These are phyloP conservation scores for Gisinianus flammeolus DNA, from an alignment of 2,888 invertebrate genomes.

Conservation along the genomic window DNA sequence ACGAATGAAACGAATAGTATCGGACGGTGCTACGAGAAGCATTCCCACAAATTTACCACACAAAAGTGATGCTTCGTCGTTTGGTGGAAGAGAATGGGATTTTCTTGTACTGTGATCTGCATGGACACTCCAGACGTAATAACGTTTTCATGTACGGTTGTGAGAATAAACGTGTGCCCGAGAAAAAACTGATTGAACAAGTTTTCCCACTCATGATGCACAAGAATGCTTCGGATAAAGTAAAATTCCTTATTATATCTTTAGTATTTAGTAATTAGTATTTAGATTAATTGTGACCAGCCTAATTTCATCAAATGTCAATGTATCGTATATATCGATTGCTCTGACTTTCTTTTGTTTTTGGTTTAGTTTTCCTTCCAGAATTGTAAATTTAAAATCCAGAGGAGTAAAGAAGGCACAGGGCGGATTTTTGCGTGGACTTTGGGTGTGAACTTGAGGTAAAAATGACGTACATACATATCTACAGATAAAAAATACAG, in stretches of 20 bases:
- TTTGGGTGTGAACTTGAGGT: slow-evolving; percentile 82
- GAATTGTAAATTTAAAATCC: slow-evolving; percentile 91
- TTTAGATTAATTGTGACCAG: not conserved
- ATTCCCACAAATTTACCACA: slow-evolving; percentile 57
- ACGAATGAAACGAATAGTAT: slow-evolving; percentile 95
- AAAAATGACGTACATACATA: not conserved
- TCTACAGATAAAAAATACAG: too few relatives aligned
- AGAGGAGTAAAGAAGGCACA: slow-evolving; percentile 92
- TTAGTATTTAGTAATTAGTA: not conserved
- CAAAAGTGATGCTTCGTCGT: slow-evolving; percentile 63
- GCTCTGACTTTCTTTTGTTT: not conserved
- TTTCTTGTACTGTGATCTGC: slow-evolving; percentile 89
- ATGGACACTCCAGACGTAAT: slow-evolving; percentile 92
- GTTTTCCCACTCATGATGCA: slow-evolving; percentile 93
- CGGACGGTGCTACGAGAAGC: slow-evolving; percentile 68
- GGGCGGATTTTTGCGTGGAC: slow-evolving; percentile 94
- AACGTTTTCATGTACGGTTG: slow-evolving; percentile 98
- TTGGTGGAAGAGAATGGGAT: slow-evolving; percentile 89
- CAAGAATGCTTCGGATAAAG: slow-evolving; percentile 83
- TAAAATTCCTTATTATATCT: slow-evolving; percentile 37
- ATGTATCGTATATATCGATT: slow-evolving; percentile 14
- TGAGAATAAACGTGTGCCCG: slow-evolving; percentile 79
- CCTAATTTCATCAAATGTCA: not conserved
- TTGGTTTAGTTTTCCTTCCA: slow-evolving; percentile 85
- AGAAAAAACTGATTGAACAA: slow-evolving; percentile 84